These are phyloP conservation scores for Dinomys branickii DNA, from an alignment of 2,113 vertebrate genomes.

Conservation along the genomic window DNA sequence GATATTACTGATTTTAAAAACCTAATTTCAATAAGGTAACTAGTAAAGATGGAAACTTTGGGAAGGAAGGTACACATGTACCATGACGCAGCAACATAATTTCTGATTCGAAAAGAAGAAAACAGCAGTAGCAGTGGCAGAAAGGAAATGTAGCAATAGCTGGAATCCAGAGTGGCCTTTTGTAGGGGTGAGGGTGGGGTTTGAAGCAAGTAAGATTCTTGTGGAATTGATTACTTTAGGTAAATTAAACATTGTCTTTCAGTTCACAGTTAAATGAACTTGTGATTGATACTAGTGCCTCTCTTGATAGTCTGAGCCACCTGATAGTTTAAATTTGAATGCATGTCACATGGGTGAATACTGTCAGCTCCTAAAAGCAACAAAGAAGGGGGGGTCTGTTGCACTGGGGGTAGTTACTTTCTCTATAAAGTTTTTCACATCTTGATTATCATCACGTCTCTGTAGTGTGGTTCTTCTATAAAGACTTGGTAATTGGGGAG, in stretches of 20 bases:
- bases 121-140: neutral
- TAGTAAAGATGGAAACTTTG: neutral
- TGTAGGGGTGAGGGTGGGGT: neutral
- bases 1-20: neutral
- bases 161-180: neutral
- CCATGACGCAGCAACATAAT: neutral
- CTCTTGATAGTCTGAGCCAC: neutral
- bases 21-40: neutral
- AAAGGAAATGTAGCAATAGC: neutral
- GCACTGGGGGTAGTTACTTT: conserved; percentile 26
- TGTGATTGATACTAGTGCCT: conserved; percentile 19
- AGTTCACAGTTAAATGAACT: neutral
- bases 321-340: conserved; percentile 9
- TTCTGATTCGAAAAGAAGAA: neutral
- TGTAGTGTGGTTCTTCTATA: neutral
- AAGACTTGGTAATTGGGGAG: conserved; percentile 14
- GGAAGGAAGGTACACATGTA: neutral
- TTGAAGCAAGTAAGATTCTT: conserved; percentile 8
- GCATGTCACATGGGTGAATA: neutral
- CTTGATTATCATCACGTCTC: neutral
- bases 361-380: neutral
- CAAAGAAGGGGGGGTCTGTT: neutral
- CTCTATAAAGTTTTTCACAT: neutral
- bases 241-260: neutral
- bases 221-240: neutral